Conservation (phyloP, 1,140 invertebrate species). For the Drosophila parvula region DNA sequence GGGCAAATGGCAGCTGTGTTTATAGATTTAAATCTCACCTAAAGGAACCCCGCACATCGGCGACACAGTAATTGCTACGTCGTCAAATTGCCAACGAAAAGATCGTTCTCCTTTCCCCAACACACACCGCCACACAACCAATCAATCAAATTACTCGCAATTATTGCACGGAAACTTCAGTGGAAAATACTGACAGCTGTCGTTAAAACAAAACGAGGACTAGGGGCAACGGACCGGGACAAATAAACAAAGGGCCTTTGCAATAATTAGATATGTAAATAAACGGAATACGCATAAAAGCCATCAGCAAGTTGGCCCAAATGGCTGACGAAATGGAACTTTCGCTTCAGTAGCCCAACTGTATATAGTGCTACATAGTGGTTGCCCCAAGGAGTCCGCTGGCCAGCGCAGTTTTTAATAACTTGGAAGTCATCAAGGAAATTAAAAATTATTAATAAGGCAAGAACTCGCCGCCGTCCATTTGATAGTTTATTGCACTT, state of each 20-base stretch:
- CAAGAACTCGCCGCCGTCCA: slow-evolving; percentile 62
- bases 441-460: slow-evolving; percentile 83
- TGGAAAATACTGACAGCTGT: slow-evolving; percentile 56
- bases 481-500: slow-evolving; percentile 74
- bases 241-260: slow-evolving; percentile 48
- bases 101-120: too few relatives aligned
- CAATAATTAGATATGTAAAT: slow-evolving; percentile 58
- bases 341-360: slow-evolving; percentile 13
- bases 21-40: not conserved
- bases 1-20: too few relatives aligned
- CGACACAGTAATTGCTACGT: slow-evolving; percentile 2
- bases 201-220: slow-evolving; percentile 43
- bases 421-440: slow-evolving; percentile 80
- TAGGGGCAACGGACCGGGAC: not conserved
- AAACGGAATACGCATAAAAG: slow-evolving; percentile 58
- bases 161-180: slow-evolving; percentile 45
- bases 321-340: slow-evolving; percentile 44
- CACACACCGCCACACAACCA: not conserved
- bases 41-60: not conserved
- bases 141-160: slow-evolving; percentile 66
- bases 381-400: slow-evolving; percentile 14
- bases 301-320: slow-evolving; percentile 44
- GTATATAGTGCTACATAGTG: slow-evolving; percentile 8
- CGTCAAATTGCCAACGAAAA: not conserved
- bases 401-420: slow-evolving; percentile 62